Base-by-base conservation (phyloP, 2,888 invertebrate species). In the Spodoptera picta region DNA sequence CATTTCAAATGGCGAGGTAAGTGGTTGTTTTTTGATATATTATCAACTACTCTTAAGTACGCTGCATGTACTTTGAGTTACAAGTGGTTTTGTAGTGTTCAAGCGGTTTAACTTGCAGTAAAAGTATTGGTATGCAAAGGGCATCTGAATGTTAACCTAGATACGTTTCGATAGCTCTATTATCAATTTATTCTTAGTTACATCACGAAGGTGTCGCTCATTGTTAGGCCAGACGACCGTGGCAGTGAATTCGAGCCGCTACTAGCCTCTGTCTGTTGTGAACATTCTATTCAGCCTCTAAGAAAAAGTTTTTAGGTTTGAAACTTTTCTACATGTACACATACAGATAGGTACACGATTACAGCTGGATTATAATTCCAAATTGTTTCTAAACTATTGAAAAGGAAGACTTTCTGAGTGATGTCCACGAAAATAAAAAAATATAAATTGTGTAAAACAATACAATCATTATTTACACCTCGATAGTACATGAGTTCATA, bases 1-100 rank as follows among this genome's bases (percentile, higher is more conserved):
- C 95, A 96, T 97, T 90, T 96, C 96, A 89, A 97, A 97, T 95
- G 98, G 97, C 90, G 98, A 97, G 96, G 97, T 97, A 94, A 95
- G 93, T 90, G 58, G 24, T 24, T 65, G 47, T 69, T 19, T 65
- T 70, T 65, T 47, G 23, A 41, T 54, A 49, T 31, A 46, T 50
- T 65, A 60, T 57, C 27, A 56, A 51, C 9, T 58, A 24, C 12
- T 59, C 36, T 50, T 49, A 65, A 57, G 43, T 31, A 1, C 9
- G 19, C 10, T 48, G 11, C 6, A 48, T 47, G 11, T 48, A 36
- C 48, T 27, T 23, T 5, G 12, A 60, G 51, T 69, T 63, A 70
- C 44, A 47, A 53, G 24, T 46, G n/a, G 24, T 49, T 65, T 6
- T 12, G 24, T 10, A n/a, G 11, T 49, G 42, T 5, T 14, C 49